These are phyloP conservation scores for Clarias fuscus DNA, from an alignment of 2,797 vertebrate species.

Conservation along the genomic window DNA sequence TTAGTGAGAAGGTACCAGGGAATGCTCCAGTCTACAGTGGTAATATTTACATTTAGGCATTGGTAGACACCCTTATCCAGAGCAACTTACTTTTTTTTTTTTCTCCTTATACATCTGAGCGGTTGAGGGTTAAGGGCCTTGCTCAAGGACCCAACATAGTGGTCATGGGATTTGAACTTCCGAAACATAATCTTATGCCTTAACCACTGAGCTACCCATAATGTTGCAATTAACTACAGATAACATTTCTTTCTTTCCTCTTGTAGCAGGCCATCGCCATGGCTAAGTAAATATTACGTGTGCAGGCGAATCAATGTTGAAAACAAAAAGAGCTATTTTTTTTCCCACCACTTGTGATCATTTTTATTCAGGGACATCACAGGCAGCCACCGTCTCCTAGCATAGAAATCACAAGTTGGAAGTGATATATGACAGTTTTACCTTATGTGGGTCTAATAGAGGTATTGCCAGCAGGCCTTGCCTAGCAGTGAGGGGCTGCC, in stretches of 20 bases:
- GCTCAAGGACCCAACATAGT: too few relatives aligned
- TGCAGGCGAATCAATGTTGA: not conserved
- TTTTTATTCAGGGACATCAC: constrained; percentile 43
- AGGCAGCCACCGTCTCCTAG: constrained; percentile 17
- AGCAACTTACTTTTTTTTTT: too few relatives aligned
- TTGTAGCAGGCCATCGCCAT: not conserved
- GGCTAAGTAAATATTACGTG: not conserved
- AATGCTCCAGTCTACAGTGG: not conserved
- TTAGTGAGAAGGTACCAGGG: not conserved
- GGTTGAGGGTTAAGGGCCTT: too few relatives aligned
- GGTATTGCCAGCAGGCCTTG: constrained; percentile 28
- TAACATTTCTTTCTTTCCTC: not conserved
- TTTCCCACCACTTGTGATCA: constrained; percentile 22
- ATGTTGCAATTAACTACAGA: not conserved
- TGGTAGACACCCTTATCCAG: too few relatives aligned
- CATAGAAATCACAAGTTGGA: constrained; percentile 35
- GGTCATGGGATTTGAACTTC: too few relatives aligned
- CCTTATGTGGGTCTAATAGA: constrained; percentile 36
- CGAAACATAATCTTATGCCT: too few relatives aligned
- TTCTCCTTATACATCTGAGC: too few relatives aligned
- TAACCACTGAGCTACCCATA: too few relatives aligned
- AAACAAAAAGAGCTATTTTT: constrained; percentile 30
- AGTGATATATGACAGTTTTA: constrained; percentile 26
- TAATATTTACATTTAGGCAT: not conserved
- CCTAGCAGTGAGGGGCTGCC: constrained; percentile 17